Evolutionary conservation across 2,797 vertebrate species (phyloP).

Genomic region (Pangasius djambal): DNA sequence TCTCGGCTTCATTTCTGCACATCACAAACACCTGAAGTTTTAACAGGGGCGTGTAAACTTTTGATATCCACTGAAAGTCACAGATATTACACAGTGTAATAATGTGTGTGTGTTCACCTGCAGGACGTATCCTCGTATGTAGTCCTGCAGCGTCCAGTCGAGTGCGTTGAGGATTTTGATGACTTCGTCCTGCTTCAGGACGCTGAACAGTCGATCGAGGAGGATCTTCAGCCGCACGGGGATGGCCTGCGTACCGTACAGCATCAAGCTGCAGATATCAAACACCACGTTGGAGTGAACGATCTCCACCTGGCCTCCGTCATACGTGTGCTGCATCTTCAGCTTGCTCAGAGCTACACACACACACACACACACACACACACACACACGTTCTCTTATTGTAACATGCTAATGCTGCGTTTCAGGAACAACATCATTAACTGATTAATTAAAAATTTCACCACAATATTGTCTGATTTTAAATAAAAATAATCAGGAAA

Average conservation of each 20-base stretch:
- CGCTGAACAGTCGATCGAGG: conserved; percentile 94
- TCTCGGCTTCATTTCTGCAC: neutral
- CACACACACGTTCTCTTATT: neutral
- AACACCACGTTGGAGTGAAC: conserved; percentile 97
- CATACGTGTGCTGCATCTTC: conserved; percentile 87
- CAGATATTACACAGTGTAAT: neutral
- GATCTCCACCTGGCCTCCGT: conserved; percentile 94
- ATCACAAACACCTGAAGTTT: neutral
- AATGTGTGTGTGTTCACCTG: conserved; percentile 76
- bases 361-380: conserved; percentile 41
- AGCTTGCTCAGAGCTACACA: conserved; percentile 90
- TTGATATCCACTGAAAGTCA: neutral
- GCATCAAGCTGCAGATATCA: conserved; percentile 96
- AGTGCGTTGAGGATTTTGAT: conserved; percentile 92
- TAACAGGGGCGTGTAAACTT: neutral
- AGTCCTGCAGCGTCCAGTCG: conserved; percentile 96
- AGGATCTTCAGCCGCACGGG: conserved; percentile 96
- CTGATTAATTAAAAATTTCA: neutral
- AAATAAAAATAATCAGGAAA: neutral
- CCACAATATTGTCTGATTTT: neutral
- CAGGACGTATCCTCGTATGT: conserved; percentile 94
- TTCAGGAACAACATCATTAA: neutral
- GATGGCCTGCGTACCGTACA: conserved; percentile 94
- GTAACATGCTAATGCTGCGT: neutral
- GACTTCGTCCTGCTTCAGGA: conserved; percentile 94